Evolutionary conservation across 2,888 invertebrate genomes (phyloP).

Genomic region (Caradrina kadenii): DNA sequence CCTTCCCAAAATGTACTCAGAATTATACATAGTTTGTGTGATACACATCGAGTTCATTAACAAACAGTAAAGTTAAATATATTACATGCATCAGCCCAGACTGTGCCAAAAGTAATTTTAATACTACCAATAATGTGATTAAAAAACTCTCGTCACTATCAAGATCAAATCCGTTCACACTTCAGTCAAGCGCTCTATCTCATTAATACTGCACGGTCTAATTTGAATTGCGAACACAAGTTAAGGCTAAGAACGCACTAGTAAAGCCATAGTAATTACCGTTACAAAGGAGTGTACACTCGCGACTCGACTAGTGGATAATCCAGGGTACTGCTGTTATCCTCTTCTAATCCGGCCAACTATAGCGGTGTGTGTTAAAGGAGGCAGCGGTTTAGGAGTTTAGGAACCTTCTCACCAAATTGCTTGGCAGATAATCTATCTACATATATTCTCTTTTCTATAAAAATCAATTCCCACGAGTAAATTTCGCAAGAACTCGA

Average conservation of each 20-base stretch:
- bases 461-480: no score
- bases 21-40: no score
- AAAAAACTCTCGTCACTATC: not conserved
- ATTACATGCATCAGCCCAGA: no score
- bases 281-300: conserved; percentile 70
- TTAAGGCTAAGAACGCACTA: conserved; percentile 62
- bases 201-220: conserved; percentile 48
- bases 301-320: conserved; percentile 69
- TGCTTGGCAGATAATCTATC: no score
- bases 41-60: no score
- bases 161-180: conserved; percentile 6
- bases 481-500: no score
- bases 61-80: no score
- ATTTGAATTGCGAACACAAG: conserved; percentile 64
- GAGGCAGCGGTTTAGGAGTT: conserved; percentile 33
- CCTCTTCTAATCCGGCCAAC: conserved; percentile 68
- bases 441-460: no score
- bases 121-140: no score
- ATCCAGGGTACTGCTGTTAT: conserved; percentile 74
- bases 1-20: no score
- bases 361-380: conserved; percentile 47
- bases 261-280: conserved; percentile 78
- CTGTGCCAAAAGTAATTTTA: not conserved
- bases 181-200: conserved; percentile 21
- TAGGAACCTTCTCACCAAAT: not conserved